phyloP scores from a whole-genome alignment of 1,140 invertebrate genomes.

The Halictus rubicundus region DNA sequence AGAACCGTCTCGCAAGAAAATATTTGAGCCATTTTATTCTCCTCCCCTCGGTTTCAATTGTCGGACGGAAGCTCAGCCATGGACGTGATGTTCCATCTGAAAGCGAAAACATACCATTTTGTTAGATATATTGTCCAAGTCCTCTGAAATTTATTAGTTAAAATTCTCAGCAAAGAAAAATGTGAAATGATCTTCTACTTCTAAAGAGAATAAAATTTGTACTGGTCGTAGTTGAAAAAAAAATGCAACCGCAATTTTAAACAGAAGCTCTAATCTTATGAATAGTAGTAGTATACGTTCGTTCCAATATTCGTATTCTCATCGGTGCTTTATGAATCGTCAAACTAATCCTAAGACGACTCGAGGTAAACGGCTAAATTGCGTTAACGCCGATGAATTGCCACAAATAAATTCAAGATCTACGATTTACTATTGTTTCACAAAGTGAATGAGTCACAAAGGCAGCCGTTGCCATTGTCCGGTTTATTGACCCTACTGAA shows the following conservation, averaged over 20 bases:
- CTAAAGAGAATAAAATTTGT: too few relatives aligned
- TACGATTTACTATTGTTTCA: neutral
- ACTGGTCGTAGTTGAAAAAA: too few relatives aligned
- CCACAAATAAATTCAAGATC: neutral
- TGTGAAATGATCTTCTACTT: too few relatives aligned
- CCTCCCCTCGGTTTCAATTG: constrained; percentile 31
- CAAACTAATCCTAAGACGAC: too few relatives aligned
- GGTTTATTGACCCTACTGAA: neutral
- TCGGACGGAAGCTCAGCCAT: constrained; percentile 26
- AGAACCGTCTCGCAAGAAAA: constrained; percentile 55
- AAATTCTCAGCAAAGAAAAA: too few relatives aligned
- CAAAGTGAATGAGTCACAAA: neutral
- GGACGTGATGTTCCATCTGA: constrained; percentile 28
- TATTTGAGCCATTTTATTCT: constrained; percentile 43
- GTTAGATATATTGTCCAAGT: neutral
- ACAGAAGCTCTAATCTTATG: too few relatives aligned
- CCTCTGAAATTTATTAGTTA: too few relatives aligned
- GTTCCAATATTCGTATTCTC: too few relatives aligned
- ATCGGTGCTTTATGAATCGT: too few relatives aligned
- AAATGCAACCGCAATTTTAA: too few relatives aligned
- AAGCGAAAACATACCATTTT: neutral
- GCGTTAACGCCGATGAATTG: neutral
- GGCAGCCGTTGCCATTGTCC: neutral
- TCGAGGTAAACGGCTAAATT: neutral
- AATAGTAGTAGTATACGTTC: too few relatives aligned